Evolutionary conservation across 2,888 invertebrate species (phyloP).

Genomic region (Gryllus longicercus): DNA sequence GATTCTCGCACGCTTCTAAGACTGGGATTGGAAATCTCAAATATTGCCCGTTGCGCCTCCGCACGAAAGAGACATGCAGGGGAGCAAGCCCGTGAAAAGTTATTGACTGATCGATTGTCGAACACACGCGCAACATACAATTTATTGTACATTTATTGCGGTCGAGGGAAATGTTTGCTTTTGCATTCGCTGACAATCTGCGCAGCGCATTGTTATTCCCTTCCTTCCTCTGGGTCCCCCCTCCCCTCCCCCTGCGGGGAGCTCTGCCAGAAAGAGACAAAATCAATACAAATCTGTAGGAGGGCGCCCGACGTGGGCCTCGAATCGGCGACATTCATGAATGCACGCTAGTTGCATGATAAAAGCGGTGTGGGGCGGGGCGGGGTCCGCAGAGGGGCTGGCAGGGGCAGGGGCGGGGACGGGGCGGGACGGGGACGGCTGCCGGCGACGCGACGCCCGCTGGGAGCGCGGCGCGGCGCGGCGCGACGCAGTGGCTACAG

Average conservation of each 20-base stretch:
- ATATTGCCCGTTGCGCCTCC: too few species aligned
- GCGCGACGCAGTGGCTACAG: neutral
- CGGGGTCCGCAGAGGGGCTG: neutral
- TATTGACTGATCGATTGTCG: too few species aligned
- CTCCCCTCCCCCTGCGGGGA: neutral
- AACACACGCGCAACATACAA: too few species aligned
- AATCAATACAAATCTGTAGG: conserved; percentile 4
- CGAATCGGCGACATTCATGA: conserved; percentile 6
- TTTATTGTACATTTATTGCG: too few species aligned
- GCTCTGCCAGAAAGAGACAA: conserved; percentile 4
- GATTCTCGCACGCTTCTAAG: too few species aligned
- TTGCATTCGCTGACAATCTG: too few species aligned
- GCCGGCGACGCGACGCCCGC: neutral
- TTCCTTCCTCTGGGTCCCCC: too few species aligned
- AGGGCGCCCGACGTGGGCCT: neutral
- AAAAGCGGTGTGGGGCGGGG: neutral
- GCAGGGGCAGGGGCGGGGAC: neutral
- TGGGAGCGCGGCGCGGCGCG: neutral
- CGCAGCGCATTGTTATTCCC: too few species aligned
- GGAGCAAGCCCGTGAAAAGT: too few species aligned
- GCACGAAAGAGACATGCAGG: too few species aligned
- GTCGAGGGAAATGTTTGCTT: too few species aligned
- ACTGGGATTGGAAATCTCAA: too few species aligned
- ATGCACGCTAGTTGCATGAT: conserved; percentile 17
- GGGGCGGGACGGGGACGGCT: neutral